Percentiles rank a stretch among this genome's conserved stretches.
Evolutionary conservation across 2,797 vertebrate species (phyloP).

Genomic region (Okamejei kenojei): DNA sequence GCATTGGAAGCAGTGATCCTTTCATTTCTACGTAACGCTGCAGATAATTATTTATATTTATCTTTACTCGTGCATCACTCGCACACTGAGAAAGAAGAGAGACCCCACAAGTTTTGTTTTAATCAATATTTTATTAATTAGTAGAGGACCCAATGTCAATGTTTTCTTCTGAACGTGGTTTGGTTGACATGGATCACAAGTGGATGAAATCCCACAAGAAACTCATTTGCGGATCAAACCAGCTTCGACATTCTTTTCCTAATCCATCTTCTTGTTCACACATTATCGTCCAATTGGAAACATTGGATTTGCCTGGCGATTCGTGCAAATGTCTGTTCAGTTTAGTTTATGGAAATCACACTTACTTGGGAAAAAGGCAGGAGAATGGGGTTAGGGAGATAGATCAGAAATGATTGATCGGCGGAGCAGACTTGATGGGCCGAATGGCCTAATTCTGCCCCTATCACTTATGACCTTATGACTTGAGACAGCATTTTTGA

Average conservation of each 20-base stretch:
- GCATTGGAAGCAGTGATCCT: background rate
- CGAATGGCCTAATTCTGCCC: too few relatives aligned
- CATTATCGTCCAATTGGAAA: too few relatives aligned
- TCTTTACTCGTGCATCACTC: background rate
- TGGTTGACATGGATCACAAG: background rate
- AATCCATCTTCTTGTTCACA: too few relatives aligned
- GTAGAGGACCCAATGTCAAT: background rate
- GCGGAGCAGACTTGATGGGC: too few relatives aligned
- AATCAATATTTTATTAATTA: background rate
- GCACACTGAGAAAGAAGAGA: background rate
- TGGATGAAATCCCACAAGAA: background rate
- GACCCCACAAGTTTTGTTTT: background rate
- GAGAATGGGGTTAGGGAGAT: too few relatives aligned
- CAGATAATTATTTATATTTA: background rate
- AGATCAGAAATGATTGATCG: too few relatives aligned
- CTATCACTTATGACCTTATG: too few relatives aligned
- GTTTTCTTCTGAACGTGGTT: background rate
- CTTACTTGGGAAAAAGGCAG: too few relatives aligned
- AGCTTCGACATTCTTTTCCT: background rate
- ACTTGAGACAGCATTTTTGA: too few relatives aligned
- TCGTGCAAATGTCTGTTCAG: background rate
- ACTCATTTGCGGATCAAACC: background rate
- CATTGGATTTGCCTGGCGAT: background rate
- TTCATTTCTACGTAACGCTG: background rate
- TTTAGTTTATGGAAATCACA: too few relatives aligned